A percentile compares a stretch with the other conserved stretches of the same genome.
Evolutionary conservation across 2,113 vertebrate species (phyloP).

Genomic region (Hemicordylus capensis): DNA sequence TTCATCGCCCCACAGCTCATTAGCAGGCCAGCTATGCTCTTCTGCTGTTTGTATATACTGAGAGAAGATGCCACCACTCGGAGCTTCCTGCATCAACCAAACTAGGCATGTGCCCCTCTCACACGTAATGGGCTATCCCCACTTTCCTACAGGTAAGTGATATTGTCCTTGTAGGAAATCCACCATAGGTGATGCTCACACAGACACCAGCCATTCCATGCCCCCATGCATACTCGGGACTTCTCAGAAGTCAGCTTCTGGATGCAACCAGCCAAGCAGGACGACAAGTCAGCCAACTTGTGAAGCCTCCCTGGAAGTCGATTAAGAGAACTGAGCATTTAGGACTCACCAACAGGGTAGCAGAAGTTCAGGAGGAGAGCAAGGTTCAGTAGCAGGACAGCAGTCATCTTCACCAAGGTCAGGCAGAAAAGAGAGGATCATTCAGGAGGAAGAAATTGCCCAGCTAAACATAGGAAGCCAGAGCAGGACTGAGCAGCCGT

Average conservation of each 20-base stretch:
- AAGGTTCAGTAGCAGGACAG: background rate
- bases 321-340: background rate
- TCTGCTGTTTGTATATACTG: too few species aligned
- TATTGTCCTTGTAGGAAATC: background rate
- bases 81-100: background rate
- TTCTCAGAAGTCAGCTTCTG: background rate
- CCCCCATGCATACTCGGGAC: background rate
- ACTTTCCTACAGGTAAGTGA: background rate
- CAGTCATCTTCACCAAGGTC: background rate
- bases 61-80: background rate
- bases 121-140: too few species aligned
- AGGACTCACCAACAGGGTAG: conserved; percentile 1
- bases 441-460: background rate
- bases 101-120: too few species aligned
- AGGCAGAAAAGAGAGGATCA: background rate
- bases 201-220: background rate
- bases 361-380: background rate
- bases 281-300: background rate
- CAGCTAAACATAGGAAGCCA: background rate
- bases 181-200: background rate
- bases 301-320: background rate
- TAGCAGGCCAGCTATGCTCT: too few species aligned
- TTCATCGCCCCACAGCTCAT: too few species aligned
- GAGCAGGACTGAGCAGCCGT: background rate
- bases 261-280: too few species aligned